These are phyloP conservation scores for Magallana ariakensis DNA, from an alignment of 1,140 invertebrate genomes.

Conservation along the genomic window DNA sequence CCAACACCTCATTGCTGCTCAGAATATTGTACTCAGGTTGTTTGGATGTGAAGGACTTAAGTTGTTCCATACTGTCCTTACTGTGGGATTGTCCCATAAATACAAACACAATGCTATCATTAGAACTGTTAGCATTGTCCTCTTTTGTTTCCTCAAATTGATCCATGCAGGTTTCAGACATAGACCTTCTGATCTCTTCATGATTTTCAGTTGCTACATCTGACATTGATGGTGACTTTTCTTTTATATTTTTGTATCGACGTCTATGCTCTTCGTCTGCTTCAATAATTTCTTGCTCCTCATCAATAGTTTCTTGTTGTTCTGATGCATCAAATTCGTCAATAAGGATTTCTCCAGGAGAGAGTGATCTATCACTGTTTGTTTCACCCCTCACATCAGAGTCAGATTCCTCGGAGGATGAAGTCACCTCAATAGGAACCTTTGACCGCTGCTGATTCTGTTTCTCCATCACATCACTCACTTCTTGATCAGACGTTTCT, in stretches of 20 bases:
- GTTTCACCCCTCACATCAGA: neutral
- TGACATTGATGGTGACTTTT: slow-evolving; percentile 68
- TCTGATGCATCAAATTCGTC: slow-evolving; percentile 31
- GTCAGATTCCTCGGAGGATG: neutral
- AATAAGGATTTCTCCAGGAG: slow-evolving; percentile 58
- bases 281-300: neutral
- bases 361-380: slow-evolving; percentile 51
- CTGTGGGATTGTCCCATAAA: slow-evolving; percentile 65
- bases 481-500: neutral
- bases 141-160: slow-evolving; percentile 54
- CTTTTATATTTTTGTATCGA: slow-evolving; percentile 36
- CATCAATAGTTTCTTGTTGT: neutral
- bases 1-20: slow-evolving; percentile 38
- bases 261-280: neutral
- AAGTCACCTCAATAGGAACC: slow-evolving; percentile 1
- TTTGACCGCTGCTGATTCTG: neutral
- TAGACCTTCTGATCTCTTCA: slow-evolving; percentile 59
- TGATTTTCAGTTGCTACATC: slow-evolving; percentile 45
- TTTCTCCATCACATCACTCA: neutral
- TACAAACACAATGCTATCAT: slow-evolving; percentile 73
- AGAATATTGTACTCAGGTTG: slow-evolving; percentile 49
- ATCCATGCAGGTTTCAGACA: slow-evolving; percentile 65
- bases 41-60: slow-evolving; percentile 50
- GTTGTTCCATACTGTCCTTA: slow-evolving; percentile 52
- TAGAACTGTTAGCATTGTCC: slow-evolving; percentile 57